Evolutionary conservation across 2,797 vertebrate species (phyloP).

Genomic region (Oreonectes daqikongensis): DNA sequence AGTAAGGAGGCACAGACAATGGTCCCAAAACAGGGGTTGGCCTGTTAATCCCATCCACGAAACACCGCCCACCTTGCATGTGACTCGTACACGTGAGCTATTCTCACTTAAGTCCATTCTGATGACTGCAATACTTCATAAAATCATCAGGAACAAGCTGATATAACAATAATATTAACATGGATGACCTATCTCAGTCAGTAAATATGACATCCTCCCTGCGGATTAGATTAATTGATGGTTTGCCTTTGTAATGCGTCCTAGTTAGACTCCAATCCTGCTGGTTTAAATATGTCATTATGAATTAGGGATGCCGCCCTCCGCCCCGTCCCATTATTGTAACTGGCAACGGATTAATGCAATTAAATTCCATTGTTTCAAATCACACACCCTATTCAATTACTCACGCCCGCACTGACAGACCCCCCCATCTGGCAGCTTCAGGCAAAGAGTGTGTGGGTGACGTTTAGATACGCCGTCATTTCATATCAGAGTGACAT

Average conservation of each 20-base stretch:
- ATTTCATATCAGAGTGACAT: conserved; percentile 53
- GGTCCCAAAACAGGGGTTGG: conserved; percentile 21
- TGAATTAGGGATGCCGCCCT: conserved; percentile 39
- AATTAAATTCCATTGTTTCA: conserved; percentile 73
- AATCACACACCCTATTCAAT: conserved; percentile 62
- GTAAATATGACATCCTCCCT: conserved; percentile 49
- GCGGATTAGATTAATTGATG: conserved; percentile 54
- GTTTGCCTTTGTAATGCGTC: conserved; percentile 51
- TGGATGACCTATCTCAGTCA: conserved; percentile 13
- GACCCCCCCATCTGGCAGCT: conserved; percentile 59
- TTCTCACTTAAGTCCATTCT: neutral
- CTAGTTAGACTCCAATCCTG: conserved; percentile 58
- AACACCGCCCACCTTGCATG: conserved; percentile 31
- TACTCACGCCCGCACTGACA: conserved; percentile 64
- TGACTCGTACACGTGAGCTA: conserved; percentile 43
- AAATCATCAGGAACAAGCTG: conserved; percentile 41
- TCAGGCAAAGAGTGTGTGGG: conserved; percentile 61
- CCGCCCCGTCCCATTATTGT: conserved; percentile 60
- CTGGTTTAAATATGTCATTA: conserved; percentile 70
- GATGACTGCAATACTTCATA: conserved; percentile 28
- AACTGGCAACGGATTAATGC: conserved; percentile 68
- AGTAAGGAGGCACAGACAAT: conserved; percentile 40
- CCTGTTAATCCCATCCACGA: conserved; percentile 24
- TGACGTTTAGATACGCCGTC: conserved; percentile 57
- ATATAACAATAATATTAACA: conserved; percentile 1